Evolutionary conservation across 2,797 vertebrate genomes (phyloP).

Genomic region (Aplochiton taeniatus): DNA sequence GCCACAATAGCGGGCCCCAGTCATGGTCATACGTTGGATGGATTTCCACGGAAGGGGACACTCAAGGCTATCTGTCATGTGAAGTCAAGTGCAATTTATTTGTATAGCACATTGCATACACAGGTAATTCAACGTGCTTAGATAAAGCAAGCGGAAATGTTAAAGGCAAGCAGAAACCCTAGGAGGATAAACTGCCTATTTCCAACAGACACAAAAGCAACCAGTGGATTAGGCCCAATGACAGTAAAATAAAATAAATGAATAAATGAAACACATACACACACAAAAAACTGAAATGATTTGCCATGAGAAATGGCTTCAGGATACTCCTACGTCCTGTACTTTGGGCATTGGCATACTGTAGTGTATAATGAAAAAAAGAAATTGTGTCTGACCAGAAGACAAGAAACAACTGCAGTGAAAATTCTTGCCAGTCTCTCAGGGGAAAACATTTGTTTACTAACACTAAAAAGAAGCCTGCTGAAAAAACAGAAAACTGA

Average conservation of each 20-base stretch:
- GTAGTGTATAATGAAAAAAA: constrained; percentile 47
- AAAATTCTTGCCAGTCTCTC: constrained; percentile 58
- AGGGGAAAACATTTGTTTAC: constrained; percentile 22
- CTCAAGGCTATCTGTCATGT: constrained; percentile 2
- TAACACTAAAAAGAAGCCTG: constrained; percentile 22
- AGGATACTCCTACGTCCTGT: too few relatives aligned
- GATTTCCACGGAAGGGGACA: constrained; percentile 5
- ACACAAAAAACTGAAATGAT: constrained; percentile 18
- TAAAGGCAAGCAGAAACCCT: too few relatives aligned
- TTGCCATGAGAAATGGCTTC: too few relatives aligned
- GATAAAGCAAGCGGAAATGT: too few relatives aligned
- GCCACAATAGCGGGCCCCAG: constrained; percentile 1
- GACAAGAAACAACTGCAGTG: constrained; percentile 67
- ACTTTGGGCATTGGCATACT: too few relatives aligned
- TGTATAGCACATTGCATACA: too few relatives aligned
- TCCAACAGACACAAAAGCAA: neutral
- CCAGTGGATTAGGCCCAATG: neutral
- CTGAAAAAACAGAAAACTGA: constrained; percentile 22
- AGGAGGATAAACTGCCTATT: neutral
- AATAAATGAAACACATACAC: constrained; percentile 3
- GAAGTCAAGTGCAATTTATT: too few relatives aligned
- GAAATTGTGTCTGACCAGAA: constrained; percentile 50
- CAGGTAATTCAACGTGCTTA: too few relatives aligned
- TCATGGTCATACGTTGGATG: too few relatives aligned
- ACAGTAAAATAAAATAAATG: neutral